Evolutionary conservation across 2,113 vertebrate species (phyloP).

Genomic region (Chaenocephalus aceratus): DNA sequence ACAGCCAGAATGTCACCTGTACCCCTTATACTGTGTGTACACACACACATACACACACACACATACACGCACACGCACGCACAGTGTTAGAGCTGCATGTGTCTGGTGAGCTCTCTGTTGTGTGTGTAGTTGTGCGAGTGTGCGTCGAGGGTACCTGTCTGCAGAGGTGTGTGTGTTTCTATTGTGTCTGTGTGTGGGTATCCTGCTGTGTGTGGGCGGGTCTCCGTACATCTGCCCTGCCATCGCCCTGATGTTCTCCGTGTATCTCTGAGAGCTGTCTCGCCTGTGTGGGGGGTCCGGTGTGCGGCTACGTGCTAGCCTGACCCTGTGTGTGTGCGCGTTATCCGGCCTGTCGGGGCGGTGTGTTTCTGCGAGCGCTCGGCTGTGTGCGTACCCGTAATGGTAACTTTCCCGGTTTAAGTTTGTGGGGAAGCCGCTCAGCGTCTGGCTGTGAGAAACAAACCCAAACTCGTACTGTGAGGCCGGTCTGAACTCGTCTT

Average conservation of each 20-base stretch:
- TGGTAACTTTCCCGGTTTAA: constrained; percentile 6
- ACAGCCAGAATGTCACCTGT: no score
- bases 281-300: constrained; percentile 27
- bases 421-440: background rate
- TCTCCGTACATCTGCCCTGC: constrained; percentile 77
- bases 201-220: constrained; percentile 28
- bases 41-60: constrained; percentile 5
- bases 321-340: rapidly evolving
- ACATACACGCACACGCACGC: background rate
- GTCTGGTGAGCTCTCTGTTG: constrained; percentile 47
- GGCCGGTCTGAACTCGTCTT: background rate
- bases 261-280: constrained; percentile 36
- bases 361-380: background rate
- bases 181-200: background rate
- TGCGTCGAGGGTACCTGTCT: background rate
- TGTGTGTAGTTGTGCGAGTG: constrained; percentile 39
- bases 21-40: no score
- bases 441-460: constrained; percentile 5
- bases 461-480: constrained; percentile 9
- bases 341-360: background rate
- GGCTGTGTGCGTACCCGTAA: constrained; percentile 1
- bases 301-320: constrained; percentile 21
- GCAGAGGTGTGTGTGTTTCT: background rate
- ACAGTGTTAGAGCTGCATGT: constrained; percentile 47
- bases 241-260: constrained; percentile 70